These are phyloP conservation scores for Amphipoea oculea DNA, from an alignment of 2,888 invertebrate species.

Conservation along the genomic window DNA sequence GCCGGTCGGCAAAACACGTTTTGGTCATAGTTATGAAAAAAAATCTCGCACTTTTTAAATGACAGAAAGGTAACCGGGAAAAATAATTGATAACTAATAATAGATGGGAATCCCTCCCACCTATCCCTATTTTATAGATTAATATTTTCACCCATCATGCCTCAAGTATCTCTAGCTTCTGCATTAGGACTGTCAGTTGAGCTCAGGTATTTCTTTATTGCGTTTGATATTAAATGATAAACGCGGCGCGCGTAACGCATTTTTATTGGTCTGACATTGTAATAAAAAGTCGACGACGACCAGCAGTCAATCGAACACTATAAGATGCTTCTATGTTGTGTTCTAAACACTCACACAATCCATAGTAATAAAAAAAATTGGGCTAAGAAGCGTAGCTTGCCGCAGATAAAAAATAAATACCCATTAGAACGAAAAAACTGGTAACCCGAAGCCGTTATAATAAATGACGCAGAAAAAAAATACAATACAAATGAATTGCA, in stretches of 20 bases:
- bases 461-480: neutral
- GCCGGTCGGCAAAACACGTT: no score
- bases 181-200: no score
- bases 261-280: neutral
- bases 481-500: conserved; percentile 25
- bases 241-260: neutral
- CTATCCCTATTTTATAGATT: no score
- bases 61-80: no score
- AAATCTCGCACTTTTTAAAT: no score
- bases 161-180: no score
- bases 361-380: neutral
- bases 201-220: no score
- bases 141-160: no score
- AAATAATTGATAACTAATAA: no score
- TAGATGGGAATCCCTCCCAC: no score
- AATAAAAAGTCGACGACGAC: neutral
- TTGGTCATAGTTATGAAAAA: no score
- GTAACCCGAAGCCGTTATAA: neutral
- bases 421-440: neutral
- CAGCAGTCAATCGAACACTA: neutral
- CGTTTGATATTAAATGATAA: no score
- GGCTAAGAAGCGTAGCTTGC: neutral
- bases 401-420: neutral
- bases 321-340: neutral
- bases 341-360: neutral